Percentiles rank a stretch among this genome's conserved stretches.
Conservation (phyloP, 2,888 invertebrate genomes). For the Minunthozetes semirufus region DNA sequence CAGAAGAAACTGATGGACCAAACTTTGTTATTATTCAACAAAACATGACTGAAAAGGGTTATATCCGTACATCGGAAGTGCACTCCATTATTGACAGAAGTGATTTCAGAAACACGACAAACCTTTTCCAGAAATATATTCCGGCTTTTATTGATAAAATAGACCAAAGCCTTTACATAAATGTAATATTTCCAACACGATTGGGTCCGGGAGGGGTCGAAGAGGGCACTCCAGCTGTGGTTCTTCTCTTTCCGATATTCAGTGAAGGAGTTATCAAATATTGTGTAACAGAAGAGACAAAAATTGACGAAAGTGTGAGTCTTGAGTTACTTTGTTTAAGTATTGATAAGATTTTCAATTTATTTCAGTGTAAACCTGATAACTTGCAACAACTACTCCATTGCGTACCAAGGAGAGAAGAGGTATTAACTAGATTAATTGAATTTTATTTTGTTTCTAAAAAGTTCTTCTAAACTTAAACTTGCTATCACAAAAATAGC, state of each 20-base stretch:
- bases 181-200: neutral
- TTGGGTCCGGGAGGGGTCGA: neutral
- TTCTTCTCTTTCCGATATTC: neutral
- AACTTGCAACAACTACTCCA: too few species aligned
- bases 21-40: neutral
- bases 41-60: neutral
- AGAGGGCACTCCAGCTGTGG: neutral
- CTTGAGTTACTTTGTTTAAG: too few species aligned
- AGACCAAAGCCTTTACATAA: neutral
- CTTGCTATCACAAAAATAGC: too few species aligned
- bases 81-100: neutral
- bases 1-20: neutral
- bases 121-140: neutral
- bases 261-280: neutral
- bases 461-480: too few species aligned
- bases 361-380: too few species aligned
- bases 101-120: neutral
- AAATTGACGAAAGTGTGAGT: neutral
- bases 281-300: neutral
- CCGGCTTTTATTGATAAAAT: neutral
- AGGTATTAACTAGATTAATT: too few species aligned
- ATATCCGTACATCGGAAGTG: neutral
- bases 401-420: too few species aligned
- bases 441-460: too few species aligned
- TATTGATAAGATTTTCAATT: neutral